Evolutionary conservation across 1,140 invertebrate genomes (phyloP), one percentile per base, ranked within the genome.

Genomic region (Drosophila takahashii): DNA sequence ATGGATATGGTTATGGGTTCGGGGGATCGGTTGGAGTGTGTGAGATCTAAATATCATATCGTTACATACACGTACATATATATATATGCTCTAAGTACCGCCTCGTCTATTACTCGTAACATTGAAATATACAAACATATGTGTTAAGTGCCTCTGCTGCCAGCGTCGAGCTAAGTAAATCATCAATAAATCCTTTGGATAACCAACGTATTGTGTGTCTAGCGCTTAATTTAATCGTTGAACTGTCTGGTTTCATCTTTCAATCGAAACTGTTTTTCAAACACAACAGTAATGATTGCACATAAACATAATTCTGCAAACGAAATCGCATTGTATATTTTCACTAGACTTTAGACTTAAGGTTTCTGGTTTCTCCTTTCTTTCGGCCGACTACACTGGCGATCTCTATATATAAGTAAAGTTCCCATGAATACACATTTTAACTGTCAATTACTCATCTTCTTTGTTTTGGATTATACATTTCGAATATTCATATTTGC

Each of bases 211-310:
- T 87, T 73, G 58, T 81, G 74, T 87, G 58, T 73, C 71, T 79
- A 77, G 79, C 84, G 77, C 84, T 87, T 87, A 87, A 89, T 89
- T 84, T 87, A 87, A 84, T 89, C 84, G 84, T 89, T 87, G 84
- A 89, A 89, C 79, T 89, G 76, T 74, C 56, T 56, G 58, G 48
- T 44, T 75, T 77, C 42, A 32, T 47, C 62, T 56, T 70, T 70
- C 64, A 56, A 48, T 69, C 27, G 66, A 37, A 61, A 18, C 44
- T 70, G 42, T 54, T 67, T 67, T 44, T 58, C 36, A 62, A 62
- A 62, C 50, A 62, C 59, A 61, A 61, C 58, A 51, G 34, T 36
- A 47, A 70, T 54, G 41, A 70, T 66, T 64, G 64, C 64, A 70
- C 34, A 27, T 57, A 70, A 70, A 71, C 67, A 70, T 0, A 41